phyloP scores from a whole-genome alignment of 2,888 invertebrate genomes.

The Pyrrhia umbra region DNA sequence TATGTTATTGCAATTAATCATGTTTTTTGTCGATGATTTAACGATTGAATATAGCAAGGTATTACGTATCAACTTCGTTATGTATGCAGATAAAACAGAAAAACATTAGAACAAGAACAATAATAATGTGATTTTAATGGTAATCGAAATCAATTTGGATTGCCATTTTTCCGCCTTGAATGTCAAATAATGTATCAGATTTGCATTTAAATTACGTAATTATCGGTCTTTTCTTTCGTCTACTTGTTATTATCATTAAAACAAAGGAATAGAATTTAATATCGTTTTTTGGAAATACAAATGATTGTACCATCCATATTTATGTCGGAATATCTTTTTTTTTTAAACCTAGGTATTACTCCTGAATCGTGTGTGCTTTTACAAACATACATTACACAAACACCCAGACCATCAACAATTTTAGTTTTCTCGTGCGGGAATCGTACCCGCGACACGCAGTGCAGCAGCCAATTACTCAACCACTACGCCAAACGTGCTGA shows the following conservation, averaged over 20 bases:
- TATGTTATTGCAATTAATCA: neutral
- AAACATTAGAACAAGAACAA: constrained; percentile 15
- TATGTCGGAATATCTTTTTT: neutral
- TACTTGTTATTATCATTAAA: neutral
- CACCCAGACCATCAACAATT: too few relatives aligned
- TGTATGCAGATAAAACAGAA: constrained; percentile 10
- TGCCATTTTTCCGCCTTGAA: constrained; percentile 27
- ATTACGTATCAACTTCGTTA: neutral
- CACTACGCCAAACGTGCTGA: too few relatives aligned
- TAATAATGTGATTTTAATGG: constrained; percentile 45
- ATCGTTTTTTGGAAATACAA: neutral
- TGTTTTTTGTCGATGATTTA: neutral
- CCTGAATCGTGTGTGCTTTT: too few relatives aligned
- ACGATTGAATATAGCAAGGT: neutral
- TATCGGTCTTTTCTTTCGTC: constrained; percentile 10
- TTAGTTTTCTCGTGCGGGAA: too few relatives aligned
- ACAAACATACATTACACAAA: too few relatives aligned
- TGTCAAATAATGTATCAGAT: constrained; percentile 45
- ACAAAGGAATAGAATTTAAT: too few relatives aligned
- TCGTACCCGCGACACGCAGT: too few relatives aligned
- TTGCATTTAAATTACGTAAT: constrained; percentile 49
- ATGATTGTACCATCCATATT: neutral
- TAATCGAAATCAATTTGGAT: constrained; percentile 47
- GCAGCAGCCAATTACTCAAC: too few relatives aligned
- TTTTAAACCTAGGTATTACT: too few relatives aligned